Conservation (phyloP, 1,140 invertebrate genomes). For the Dendroctonus ponderosae region DNA sequence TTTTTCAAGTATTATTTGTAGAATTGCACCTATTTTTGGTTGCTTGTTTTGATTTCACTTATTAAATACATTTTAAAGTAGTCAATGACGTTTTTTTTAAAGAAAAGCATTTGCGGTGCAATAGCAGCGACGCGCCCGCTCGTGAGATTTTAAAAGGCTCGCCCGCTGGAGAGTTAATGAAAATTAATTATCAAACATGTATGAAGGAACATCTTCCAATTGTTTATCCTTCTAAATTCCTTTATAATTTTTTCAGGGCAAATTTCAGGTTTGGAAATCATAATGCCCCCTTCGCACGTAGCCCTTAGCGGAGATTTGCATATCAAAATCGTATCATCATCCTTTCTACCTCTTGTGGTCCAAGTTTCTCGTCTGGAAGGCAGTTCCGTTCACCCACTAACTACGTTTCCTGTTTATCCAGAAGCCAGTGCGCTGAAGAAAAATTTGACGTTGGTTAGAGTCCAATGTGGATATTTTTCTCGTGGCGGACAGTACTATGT, state of each 20-base stretch:
- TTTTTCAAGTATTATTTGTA: no score
- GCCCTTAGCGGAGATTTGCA: constrained; percentile 66
- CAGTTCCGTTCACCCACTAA: constrained; percentile 43
- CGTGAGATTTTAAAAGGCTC: no score
- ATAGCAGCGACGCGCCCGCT: no score
- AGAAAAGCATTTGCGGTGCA: no score
- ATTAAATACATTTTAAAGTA: no score
- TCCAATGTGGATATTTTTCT: constrained; percentile 69
- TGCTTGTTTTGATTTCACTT: no score
- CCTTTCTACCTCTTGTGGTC: constrained; percentile 47
- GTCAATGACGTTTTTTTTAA: no score
- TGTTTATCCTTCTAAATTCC: neutral
- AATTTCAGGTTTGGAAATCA: constrained; percentile 51
- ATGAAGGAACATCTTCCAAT: neutral
- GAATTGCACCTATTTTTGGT: no score
- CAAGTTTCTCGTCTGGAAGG: constrained; percentile 52
- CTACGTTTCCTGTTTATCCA: constrained; percentile 48
- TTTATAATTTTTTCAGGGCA: constrained; percentile 40
- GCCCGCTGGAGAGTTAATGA: no score
- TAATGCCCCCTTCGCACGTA: constrained; percentile 59
- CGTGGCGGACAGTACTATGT: constrained; percentile 60
- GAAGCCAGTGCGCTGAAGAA: constrained; percentile 42
- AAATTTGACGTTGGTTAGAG: constrained; percentile 53
- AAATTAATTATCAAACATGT: no score
- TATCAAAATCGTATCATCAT: constrained; percentile 54